Percentiles rank a stretch among this genome's conserved stretches.
Evolutionary conservation across 2,113 vertebrate species (phyloP).

Genomic region (Andinoacara biseriatus): DNA sequence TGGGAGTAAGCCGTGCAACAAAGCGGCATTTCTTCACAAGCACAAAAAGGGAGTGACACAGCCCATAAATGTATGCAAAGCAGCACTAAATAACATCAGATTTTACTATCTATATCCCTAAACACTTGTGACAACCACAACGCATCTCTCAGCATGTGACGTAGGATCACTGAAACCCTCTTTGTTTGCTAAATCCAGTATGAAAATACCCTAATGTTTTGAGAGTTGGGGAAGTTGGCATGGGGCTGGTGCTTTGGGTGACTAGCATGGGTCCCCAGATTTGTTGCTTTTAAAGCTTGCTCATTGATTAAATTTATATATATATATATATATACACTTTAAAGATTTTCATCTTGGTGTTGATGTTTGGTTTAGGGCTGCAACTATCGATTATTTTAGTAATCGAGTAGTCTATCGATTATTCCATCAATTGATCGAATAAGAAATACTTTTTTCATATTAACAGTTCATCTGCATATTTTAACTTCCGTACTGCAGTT

Average conservation of each 20-base stretch:
- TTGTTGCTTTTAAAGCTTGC: constrained; percentile 5
- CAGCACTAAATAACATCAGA: constrained; percentile 63
- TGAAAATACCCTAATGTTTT: constrained; percentile 72
- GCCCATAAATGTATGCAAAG: constrained; percentile 79
- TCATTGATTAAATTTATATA: neutral
- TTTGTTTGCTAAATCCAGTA: constrained; percentile 84
- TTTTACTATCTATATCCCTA: constrained; percentile 69
- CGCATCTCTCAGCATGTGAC: constrained; percentile 74
- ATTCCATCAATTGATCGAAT: too few species aligned
- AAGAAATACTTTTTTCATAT: too few species aligned
- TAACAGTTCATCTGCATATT: too few species aligned
- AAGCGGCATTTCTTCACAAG: constrained; percentile 48
- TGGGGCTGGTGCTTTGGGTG: constrained; percentile 16
- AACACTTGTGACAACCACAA: constrained; percentile 82
- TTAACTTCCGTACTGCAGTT: too few species aligned
- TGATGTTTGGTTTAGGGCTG: neutral
- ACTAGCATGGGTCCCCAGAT: constrained; percentile 5
- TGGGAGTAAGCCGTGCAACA: constrained; percentile 44
- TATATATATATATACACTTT: too few species aligned
- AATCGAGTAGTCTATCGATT: too few species aligned
- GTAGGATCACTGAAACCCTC: constrained; percentile 76
- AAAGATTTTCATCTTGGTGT: neutral
- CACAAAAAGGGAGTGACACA: constrained; percentile 40
- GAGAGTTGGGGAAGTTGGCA: constrained; percentile 51
- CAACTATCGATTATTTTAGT: too few species aligned